phyloP scores from a whole-genome alignment of 2,797 vertebrate genomes.

The Babyrousa celebensis region DNA sequence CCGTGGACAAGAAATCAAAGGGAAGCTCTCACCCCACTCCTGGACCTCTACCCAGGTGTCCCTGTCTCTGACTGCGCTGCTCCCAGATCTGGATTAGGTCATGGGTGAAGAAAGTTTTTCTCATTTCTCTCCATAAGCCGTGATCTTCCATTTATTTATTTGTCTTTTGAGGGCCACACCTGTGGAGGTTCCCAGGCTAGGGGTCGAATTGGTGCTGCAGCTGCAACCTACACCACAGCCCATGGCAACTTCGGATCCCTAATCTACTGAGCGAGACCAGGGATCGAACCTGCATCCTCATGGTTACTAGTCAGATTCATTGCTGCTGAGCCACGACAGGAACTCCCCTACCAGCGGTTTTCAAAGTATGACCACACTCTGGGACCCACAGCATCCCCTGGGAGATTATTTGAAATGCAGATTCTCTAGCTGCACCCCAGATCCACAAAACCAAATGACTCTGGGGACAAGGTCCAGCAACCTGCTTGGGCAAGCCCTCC shows the following conservation, averaged over 20 bases:
- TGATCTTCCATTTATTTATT: neutral
- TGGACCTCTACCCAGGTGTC: neutral
- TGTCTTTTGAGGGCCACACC: too few relatives aligned
- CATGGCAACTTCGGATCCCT: too few relatives aligned
- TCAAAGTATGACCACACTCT: neutral
- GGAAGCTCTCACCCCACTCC: neutral
- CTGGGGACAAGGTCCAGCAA: neutral
- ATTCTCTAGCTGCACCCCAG: neutral
- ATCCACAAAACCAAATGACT: neutral
- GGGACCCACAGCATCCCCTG: neutral
- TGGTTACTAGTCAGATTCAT: too few relatives aligned
- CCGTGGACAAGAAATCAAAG: conserved; percentile 33
- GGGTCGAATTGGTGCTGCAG: too few relatives aligned
- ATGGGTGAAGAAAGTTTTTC: conserved; percentile 29
- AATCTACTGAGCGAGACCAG: too few relatives aligned
- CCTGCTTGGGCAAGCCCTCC: neutral
- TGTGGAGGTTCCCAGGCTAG: too few relatives aligned
- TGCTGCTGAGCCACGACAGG: too few relatives aligned
- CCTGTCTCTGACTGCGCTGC: conserved; percentile 54
- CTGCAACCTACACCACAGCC: too few relatives aligned
- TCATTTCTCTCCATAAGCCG: neutral
- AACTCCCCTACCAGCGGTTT: neutral
- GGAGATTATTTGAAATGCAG: conserved; percentile 37
- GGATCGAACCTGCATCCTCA: too few relatives aligned
- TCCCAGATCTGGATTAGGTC: conserved; percentile 45